Conservation (phyloP, 2,113 vertebrate species). For the Paracanthobrama guichenoti region DNA sequence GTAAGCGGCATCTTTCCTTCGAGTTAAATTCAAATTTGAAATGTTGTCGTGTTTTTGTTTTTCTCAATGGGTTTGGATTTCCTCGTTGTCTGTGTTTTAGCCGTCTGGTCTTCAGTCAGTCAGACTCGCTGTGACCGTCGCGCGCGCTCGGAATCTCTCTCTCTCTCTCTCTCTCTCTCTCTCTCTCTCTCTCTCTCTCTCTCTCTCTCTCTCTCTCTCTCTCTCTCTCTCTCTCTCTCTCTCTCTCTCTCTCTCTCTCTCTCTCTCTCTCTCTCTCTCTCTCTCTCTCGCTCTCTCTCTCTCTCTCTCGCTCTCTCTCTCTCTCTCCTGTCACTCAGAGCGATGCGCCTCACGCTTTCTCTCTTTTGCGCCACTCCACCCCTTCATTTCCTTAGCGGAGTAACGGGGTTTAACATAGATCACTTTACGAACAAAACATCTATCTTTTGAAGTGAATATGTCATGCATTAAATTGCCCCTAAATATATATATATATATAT, state of each 20-base stretch:
- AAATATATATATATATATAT: neutral
- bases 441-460: neutral
- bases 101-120: constrained; percentile 64
- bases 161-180: constrained; percentile 47
- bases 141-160: constrained; percentile 63
- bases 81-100: constrained; percentile 63
- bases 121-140: constrained; percentile 63
- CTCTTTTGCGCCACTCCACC: constrained; percentile 27
- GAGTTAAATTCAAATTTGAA: neutral
- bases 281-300: constrained; percentile 38
- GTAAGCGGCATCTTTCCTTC: constrained; percentile 20
- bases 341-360: constrained; percentile 34
- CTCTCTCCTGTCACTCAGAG: constrained; percentile 46
- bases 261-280: constrained; percentile 40
- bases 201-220: constrained; percentile 40
- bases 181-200: constrained; percentile 37
- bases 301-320: constrained; percentile 41
- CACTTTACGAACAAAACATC: neutral
- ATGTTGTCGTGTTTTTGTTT: neutral
- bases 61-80: neutral
- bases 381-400: constrained; percentile 36
- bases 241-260: constrained; percentile 37
- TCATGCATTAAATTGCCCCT: neutral
- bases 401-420: neutral
- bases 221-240: constrained; percentile 39